These are phyloP conservation scores for Cantharis rufa DNA, from an alignment of 2,888 invertebrate genomes.

Conservation along the genomic window DNA sequence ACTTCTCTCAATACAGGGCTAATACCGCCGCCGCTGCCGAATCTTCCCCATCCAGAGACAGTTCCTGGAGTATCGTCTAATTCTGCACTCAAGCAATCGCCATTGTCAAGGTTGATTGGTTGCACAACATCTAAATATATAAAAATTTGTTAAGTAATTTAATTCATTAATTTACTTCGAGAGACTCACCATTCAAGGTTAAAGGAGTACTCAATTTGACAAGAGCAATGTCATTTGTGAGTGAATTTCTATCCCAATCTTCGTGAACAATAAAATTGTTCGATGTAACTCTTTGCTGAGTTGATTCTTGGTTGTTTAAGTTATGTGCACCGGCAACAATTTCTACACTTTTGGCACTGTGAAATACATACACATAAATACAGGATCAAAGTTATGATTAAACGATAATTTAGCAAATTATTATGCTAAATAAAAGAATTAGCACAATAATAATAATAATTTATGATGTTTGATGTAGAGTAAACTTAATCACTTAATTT, in stretches of 20 bases:
- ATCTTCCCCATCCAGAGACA: conserved; percentile 59
- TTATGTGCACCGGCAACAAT: conserved; percentile 43
- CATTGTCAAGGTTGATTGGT: conserved; percentile 24
- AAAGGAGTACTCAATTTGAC: conserved; percentile 50
- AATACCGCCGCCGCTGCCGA: conserved; percentile 46
- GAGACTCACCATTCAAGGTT: not conserved
- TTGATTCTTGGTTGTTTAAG: conserved; percentile 41
- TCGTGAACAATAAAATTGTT: conserved; percentile 44
- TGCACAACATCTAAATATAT: conserved; percentile 30
- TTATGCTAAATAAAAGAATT: too few species aligned
- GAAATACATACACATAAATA: not conserved
- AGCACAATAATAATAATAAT: too few species aligned
- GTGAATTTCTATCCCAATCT: conserved; percentile 41
- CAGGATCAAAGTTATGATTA: not conserved
- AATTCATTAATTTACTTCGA: not conserved
- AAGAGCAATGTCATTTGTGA: conserved; percentile 56
- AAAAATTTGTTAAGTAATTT: not conserved
- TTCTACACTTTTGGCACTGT: conserved; percentile 15
- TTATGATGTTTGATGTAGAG: too few species aligned
- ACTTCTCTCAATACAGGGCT: conserved; percentile 55
- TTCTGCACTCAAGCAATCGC: conserved; percentile 39
- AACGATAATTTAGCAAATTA: not conserved
- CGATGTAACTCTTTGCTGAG: conserved; percentile 44
- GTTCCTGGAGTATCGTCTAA: conserved; percentile 51
- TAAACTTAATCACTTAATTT: too few species aligned